Conservation (phyloP, 2,888 invertebrate species). For the Apomyelois bistriatella region DNA sequence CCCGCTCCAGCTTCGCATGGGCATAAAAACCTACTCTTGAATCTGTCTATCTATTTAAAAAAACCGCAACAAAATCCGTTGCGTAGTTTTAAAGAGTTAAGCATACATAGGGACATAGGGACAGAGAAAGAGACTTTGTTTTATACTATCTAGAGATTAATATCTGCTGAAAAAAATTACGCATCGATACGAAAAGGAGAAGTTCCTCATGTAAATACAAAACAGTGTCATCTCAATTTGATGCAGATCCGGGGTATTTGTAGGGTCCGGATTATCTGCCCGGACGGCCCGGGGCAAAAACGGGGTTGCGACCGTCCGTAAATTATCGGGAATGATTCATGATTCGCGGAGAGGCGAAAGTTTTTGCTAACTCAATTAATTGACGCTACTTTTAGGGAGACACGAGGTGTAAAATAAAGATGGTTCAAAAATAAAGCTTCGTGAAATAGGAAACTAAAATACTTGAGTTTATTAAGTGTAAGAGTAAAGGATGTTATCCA, state of each 20-base stretch:
- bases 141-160: too few relatives aligned
- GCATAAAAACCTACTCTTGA: too few relatives aligned
- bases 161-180: too few relatives aligned
- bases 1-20: too few relatives aligned
- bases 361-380: conserved; percentile 68
- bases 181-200: not conserved
- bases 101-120: too few relatives aligned
- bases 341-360: conserved; percentile 53
- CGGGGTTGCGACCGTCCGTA: conserved; percentile 51
- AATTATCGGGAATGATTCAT: conserved; percentile 77
- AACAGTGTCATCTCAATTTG: conserved; percentile 30
- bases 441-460: too few relatives aligned
- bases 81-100: too few relatives aligned
- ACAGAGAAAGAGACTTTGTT: too few relatives aligned
- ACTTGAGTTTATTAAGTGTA: too few relatives aligned
- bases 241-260: conserved; percentile 60
- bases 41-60: too few relatives aligned
- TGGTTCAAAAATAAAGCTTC: not conserved
- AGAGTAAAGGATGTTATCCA: too few relatives aligned
- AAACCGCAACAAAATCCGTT: too few relatives aligned
- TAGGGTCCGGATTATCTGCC: conserved; percentile 51
- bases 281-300: conserved; percentile 62
- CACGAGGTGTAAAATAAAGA: not conserved
- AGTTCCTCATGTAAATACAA: not conserved
- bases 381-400: conserved; percentile 45